phyloP scores from a whole-genome alignment of 2,888 invertebrate genomes.

The Strigamia maritima region DNA sequence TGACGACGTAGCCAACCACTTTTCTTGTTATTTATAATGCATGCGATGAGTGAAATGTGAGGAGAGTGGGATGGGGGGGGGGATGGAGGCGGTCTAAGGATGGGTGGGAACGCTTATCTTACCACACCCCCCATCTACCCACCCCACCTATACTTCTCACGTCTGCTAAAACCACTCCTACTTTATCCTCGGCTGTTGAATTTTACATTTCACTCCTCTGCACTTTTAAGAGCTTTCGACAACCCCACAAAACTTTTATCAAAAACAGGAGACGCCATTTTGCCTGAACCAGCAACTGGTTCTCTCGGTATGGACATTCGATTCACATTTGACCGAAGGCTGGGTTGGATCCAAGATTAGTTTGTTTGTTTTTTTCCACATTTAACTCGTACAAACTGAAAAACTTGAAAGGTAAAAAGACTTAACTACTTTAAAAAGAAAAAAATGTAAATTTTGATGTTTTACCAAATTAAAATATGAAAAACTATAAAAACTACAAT shows the following conservation, averaged over 20 bases:
- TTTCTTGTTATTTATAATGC: slow-evolving; percentile 23
- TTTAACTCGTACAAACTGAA: no score
- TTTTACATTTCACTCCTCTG: slow-evolving; percentile 13
- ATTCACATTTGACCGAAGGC: background rate
- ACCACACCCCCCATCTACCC: slow-evolving; percentile 23
- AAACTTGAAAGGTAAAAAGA: no score
- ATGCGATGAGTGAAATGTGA: slow-evolving; percentile 19
- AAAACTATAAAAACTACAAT: no score
- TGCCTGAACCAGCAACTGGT: background rate
- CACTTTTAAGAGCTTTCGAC: background rate
- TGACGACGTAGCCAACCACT: slow-evolving; percentile 23
- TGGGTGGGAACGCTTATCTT: slow-evolving; percentile 23
- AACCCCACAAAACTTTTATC: background rate
- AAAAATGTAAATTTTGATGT: no score
- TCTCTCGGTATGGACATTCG: background rate
- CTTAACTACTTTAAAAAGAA: no score
- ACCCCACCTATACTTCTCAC: slow-evolving; percentile 14
- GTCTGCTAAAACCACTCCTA: slow-evolving; percentile 18
- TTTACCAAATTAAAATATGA: no score
- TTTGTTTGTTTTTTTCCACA: background rate
- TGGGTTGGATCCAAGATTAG: background rate
- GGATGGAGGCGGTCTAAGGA: slow-evolving; percentile 11
- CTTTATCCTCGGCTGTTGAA: slow-evolving; percentile 11
- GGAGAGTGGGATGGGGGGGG: background rate
- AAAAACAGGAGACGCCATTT: background rate